Conservation (phyloP, 1,140 invertebrate species). For the Drosophila malerkotliana region DNA sequence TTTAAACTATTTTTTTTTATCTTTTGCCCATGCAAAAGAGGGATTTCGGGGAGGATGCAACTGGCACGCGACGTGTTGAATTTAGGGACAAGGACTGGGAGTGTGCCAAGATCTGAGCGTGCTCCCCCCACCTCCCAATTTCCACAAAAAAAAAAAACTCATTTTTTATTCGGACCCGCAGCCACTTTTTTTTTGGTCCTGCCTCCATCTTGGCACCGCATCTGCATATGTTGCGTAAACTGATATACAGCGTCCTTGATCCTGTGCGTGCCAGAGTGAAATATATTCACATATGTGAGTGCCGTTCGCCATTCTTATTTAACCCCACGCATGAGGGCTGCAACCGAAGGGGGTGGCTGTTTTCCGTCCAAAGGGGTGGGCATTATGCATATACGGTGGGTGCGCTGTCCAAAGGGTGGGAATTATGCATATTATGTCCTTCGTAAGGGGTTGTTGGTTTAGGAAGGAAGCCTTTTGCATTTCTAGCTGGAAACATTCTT, state of each 20-base stretch:
- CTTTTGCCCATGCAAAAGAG: constrained; percentile 42
- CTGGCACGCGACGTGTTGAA: constrained; percentile 65
- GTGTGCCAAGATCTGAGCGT: constrained; percentile 49
- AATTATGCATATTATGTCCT: constrained; percentile 53
- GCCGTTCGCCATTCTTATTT: constrained; percentile 72
- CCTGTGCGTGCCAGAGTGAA: constrained; percentile 3
- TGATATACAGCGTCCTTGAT: constrained; percentile 59
- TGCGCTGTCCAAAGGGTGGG: constrained; percentile 64
- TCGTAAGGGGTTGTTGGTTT: constrained; percentile 55
- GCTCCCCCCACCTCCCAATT: constrained; percentile 20
- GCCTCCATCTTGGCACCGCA: constrained; percentile 54
- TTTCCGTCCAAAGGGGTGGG: constrained; percentile 62
- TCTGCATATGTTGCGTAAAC: constrained; percentile 79
- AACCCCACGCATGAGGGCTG: constrained; percentile 61
- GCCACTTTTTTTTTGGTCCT: constrained; percentile 16
- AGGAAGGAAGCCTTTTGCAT: constrained; percentile 8
- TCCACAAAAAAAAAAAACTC: not conserved
- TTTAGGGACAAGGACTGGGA: constrained; percentile 25
- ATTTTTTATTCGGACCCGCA: constrained; percentile 43
- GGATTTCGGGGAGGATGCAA: constrained; percentile 51
- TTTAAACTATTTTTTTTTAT: constrained; percentile 67
- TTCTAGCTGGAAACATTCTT: not conserved
- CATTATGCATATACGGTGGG: constrained; percentile 67
- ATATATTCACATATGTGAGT: constrained; percentile 21
- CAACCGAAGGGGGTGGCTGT: constrained; percentile 60